Base-by-base conservation (phyloP, 2,888 invertebrate genomes). In the Xanthia icteritia region DNA sequence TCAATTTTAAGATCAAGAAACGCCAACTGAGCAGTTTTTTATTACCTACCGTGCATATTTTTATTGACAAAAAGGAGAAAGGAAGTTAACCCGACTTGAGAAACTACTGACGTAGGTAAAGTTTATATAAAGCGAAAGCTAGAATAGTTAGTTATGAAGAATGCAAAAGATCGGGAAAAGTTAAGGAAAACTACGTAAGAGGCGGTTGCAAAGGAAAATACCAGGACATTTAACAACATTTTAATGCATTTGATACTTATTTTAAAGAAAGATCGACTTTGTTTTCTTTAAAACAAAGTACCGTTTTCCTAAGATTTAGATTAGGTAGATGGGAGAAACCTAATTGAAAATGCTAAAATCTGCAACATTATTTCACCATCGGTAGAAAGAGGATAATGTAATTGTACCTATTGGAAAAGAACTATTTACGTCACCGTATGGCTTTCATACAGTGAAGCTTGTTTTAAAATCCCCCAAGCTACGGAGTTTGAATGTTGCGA, bases 31-130 rank as follows among this genome's bases (percentile, higher is more conserved):
- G n/a, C 51, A 51, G 23, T 65, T 82, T 79, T 79, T 79, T 68
- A 5, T 23, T 36, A 31, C 56, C 3, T 36, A 31, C 56, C 3
- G 31, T 42, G 8, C n/a, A 23, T 60, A 68, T 76, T 78, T 69
- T 67, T 67, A n/a, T 8, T 51, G 6, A 39, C 39, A 20, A 66
- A 20, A 31, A 63, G 27, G 48, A 85, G 85, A 81, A 82, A 81
- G 82, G 85, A 75, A 76, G 56, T 65, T 56, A 27, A 71, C 51
- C 8, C 15, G 31, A 58, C 11, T 31, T 56, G 15, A 27, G 20
- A 42, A 66, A 39, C 27, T 48, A 45, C 36, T 83, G 79, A 81
- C 83, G 82, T 75, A 42, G 31, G 15, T 61, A 58, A 42, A 58
- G 39, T 17, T 66, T 42, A 51, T 63, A n/a, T 15, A 36, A 51